These are phyloP conservation scores for Cynoglossus semilaevis DNA, from an alignment of 2,113 vertebrate species.

Conservation along the genomic window DNA sequence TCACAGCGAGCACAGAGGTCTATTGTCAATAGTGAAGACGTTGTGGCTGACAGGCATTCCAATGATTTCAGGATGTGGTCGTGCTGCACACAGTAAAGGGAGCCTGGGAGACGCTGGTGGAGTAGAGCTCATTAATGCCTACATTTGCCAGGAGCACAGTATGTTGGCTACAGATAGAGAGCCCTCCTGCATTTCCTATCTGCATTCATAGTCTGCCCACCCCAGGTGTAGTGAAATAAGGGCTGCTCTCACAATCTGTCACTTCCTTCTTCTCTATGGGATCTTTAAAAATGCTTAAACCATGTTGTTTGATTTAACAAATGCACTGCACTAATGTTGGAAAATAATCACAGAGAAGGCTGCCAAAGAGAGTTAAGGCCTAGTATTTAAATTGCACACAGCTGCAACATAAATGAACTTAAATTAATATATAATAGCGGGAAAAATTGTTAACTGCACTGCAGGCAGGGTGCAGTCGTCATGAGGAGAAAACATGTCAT, in stretches of 20 bases:
- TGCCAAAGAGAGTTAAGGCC: background rate
- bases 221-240: slow-evolving; percentile 51
- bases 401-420: too few relatives aligned
- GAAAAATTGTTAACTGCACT: slow-evolving; percentile 22
- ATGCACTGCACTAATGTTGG: background rate
- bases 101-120: slow-evolving; percentile 42
- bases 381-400: too few relatives aligned
- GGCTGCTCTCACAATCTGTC: slow-evolving; percentile 51
- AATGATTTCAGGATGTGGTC: slow-evolving; percentile 73
- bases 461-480: slow-evolving; percentile 42
- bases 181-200: slow-evolving; percentile 50
- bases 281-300: slow-evolving; percentile 26
- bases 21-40: slow-evolving; percentile 62
- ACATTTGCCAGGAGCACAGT: slow-evolving; percentile 58
- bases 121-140: slow-evolving; percentile 63
- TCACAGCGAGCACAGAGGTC: slow-evolving; percentile 52
- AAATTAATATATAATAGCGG: slow-evolving; percentile 11
- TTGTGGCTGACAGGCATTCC: slow-evolving; percentile 65
- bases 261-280: slow-evolving; percentile 43
- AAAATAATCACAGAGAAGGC: background rate
- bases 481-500: slow-evolving; percentile 42
- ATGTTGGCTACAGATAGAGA: slow-evolving; percentile 55
- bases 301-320: background rate
- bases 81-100: slow-evolving; percentile 42
- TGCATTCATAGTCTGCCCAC: slow-evolving; percentile 54